phyloP scores from a whole-genome alignment of 2,113 vertebrate species.

The Oxygymnocypris stewartii region DNA sequence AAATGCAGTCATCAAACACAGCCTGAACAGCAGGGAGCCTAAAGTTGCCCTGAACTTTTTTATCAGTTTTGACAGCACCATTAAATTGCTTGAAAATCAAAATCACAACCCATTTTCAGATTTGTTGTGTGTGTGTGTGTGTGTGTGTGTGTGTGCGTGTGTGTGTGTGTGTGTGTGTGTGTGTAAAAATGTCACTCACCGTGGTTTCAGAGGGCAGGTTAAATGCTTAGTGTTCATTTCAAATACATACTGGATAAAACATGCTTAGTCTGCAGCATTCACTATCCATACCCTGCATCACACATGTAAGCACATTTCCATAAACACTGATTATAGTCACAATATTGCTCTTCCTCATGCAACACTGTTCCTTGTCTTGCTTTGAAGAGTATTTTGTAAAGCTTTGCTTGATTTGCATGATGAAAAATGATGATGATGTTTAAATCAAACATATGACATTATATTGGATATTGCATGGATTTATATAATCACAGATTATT shows the following conservation, averaged over 20 bases:
- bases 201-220: not conserved
- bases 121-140: not conserved
- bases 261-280: conserved; percentile 19
- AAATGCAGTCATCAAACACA: not conserved
- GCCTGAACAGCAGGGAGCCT: not conserved
- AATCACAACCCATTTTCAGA: conserved; percentile 6
- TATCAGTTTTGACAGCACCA: conserved; percentile 19
- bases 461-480: not conserved
- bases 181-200: not conserved
- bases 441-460: not conserved
- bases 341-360: not conserved
- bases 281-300: conserved; percentile 35
- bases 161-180: conserved; percentile 23
- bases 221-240: conserved; percentile 32
- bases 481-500: not conserved
- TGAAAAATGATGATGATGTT: conserved; percentile 11
- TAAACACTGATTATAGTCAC: conserved; percentile 14
- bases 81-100: not conserved
- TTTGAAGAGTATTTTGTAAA: not conserved
- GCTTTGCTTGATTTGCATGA: not conserved
- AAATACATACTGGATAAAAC: not conserved
- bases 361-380: not conserved
- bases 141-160: not conserved
- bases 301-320: conserved; percentile 38
- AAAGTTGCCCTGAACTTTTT: conserved; percentile 3